Evolutionary conservation across 2,888 invertebrate genomes (phyloP).

Genomic region (Thysanoteuthis rhombus): DNA sequence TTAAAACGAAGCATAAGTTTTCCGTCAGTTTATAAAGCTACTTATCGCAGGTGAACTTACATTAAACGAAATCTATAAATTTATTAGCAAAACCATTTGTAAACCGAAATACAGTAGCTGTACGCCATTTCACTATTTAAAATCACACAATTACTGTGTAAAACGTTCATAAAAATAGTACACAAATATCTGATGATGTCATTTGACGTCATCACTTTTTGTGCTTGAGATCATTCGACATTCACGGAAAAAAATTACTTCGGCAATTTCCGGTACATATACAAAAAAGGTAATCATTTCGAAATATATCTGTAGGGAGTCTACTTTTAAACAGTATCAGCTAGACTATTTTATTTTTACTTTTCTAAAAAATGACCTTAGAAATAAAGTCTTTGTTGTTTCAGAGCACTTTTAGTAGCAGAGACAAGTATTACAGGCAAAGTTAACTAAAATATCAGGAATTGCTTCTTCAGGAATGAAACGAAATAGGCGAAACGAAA

Average conservation of each 20-base stretch:
- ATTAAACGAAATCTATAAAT: not conserved
- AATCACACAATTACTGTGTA: not conserved
- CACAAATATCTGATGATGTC: conserved; percentile 15
- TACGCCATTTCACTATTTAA: not conserved
- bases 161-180: not conserved
- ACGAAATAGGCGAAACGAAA: not conserved
- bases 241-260: not conserved
- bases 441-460: not conserved
- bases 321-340: not conserved
- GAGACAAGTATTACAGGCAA: not conserved
- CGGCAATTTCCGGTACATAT: conserved; percentile 22
- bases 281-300: not conserved
- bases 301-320: not conserved
- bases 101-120: not conserved
- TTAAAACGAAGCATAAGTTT: too few relatives aligned
- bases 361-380: not conserved
- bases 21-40: not conserved
- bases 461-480: not conserved
- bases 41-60: not conserved
- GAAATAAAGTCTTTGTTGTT: not conserved
- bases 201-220: conserved; percentile 23
- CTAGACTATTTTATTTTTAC: not conserved
- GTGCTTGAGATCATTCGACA: conserved; percentile 26
- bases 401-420: not conserved
- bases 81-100: not conserved